phyloP scores from a whole-genome alignment of 2,888 invertebrate species.

The Scaptomyza flava region DNA sequence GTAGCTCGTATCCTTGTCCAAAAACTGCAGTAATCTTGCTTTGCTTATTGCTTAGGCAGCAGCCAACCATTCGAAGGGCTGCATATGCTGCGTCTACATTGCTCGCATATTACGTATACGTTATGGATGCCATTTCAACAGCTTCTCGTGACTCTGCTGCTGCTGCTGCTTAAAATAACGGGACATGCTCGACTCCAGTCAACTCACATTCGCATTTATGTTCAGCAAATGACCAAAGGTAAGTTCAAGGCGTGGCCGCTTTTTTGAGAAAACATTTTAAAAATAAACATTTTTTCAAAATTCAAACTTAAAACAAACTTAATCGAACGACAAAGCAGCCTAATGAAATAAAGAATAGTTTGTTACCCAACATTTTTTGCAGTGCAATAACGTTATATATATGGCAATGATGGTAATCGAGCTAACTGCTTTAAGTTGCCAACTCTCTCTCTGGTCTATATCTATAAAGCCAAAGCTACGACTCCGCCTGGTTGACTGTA shows the following conservation, averaged over 20 bases:
- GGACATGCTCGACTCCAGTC: conserved; percentile 41
- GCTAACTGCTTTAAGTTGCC: conserved; percentile 73
- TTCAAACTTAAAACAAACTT: no score
- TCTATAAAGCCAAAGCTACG: conserved; percentile 17
- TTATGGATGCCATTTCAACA: conserved; percentile 44
- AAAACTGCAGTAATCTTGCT: conserved; percentile 36
- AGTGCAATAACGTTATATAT: conserved; percentile 50
- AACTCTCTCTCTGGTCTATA: conserved; percentile 15
- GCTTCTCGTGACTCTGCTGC: conserved; percentile 22
- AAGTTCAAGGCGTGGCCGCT: conserved; percentile 16
- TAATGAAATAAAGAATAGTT: no score
- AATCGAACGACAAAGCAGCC: no score
- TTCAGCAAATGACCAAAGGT: conserved; percentile 64
- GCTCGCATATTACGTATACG: conserved; percentile 49
- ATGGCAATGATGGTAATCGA: conserved; percentile 68
- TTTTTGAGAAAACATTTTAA: not conserved
- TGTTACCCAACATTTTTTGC: not conserved
- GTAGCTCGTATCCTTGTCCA: conserved; percentile 6
- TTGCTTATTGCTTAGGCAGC: conserved; percentile 54
- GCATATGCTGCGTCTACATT: conserved; percentile 67
- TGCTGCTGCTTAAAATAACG: conserved; percentile 62
- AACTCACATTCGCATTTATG: conserved; percentile 48
- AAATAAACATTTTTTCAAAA: not conserved
- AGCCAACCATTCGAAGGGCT: conserved; percentile 8
- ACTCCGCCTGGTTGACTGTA: conserved; percentile 37